Evolutionary conservation across 2,797 vertebrate genomes (phyloP).

Genomic region (Acanthis flammea): DNA sequence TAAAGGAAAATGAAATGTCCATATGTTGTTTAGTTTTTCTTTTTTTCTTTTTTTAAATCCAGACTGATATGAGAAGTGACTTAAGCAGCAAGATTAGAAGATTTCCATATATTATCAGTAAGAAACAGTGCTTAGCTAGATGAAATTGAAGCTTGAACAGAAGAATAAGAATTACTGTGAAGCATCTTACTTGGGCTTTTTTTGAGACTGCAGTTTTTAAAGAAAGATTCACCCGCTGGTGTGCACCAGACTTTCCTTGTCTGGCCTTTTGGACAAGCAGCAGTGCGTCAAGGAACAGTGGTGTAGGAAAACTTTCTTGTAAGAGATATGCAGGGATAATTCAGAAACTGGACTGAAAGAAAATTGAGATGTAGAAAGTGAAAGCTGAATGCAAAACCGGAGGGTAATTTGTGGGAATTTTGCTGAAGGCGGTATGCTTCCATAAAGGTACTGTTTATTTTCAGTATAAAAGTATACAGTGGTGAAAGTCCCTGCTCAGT

Average conservation of each 20-base stretch:
- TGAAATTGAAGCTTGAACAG: neutral
- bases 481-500: neutral
- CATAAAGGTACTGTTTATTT: neutral
- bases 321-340: neutral
- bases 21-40: neutral
- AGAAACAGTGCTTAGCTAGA: neutral
- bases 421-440: conserved; percentile 19
- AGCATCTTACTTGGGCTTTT: conserved; percentile 15
- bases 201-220: neutral
- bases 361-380: neutral
- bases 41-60: neutral
- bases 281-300: neutral
- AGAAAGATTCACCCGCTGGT: neutral
- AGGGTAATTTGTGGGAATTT: neutral
- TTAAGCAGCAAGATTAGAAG: neutral
- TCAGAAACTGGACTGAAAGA: neutral
- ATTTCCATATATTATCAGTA: neutral
- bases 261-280: neutral
- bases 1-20: conserved; percentile 12
- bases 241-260: conserved; percentile 3
- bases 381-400: neutral
- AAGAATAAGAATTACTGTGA: neutral
- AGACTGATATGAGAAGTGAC: neutral
- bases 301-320: conserved; percentile 32
- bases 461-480: neutral